A percentile compares a stretch with the other conserved stretches of the same genome.
These are phyloP conservation scores for Oryzias javanicus DNA, from an alignment of 2,113 vertebrate species.

Conservation along the genomic window DNA sequence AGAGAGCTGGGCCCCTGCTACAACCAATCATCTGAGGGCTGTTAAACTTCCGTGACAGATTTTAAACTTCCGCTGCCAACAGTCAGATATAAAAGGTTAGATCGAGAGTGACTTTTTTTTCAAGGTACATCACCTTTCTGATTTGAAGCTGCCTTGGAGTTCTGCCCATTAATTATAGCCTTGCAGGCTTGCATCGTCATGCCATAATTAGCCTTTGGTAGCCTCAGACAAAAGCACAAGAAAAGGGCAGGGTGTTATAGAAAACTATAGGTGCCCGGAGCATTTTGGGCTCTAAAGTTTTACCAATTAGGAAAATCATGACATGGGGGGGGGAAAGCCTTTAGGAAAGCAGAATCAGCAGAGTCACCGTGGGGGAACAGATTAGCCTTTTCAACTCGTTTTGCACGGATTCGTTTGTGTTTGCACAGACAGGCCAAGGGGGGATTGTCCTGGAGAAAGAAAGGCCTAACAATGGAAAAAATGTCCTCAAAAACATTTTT, in stretches of 20 bases:
- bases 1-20: not conserved
- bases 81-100: not conserved
- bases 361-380: conserved; percentile 10
- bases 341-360: conserved; percentile 13
- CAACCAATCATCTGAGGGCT: not conserved
- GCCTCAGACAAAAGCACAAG: conserved; percentile 16
- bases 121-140: not conserved
- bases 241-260: conserved; percentile 48
- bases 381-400: conserved; percentile 19
- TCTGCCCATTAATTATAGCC: not conserved
- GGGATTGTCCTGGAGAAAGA: not conserved
- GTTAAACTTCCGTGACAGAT: not conserved
- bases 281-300: conserved; percentile 21
- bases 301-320: conserved; percentile 33
- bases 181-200: conserved; percentile 1
- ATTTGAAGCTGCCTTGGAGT: not conserved
- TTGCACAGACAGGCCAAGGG: not conserved
- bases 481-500: not conserved
- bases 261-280: conserved; percentile 13
- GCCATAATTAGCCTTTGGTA: conserved; percentile 29
- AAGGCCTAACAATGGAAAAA: conserved; percentile 8
- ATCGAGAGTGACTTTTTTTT: not conserved
- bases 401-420: not conserved
- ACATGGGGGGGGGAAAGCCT: conserved; percentile 1
- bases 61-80: not conserved